Base-by-base conservation (phyloP, 2,113 vertebrate species). In the Hylia prasina region DNA sequence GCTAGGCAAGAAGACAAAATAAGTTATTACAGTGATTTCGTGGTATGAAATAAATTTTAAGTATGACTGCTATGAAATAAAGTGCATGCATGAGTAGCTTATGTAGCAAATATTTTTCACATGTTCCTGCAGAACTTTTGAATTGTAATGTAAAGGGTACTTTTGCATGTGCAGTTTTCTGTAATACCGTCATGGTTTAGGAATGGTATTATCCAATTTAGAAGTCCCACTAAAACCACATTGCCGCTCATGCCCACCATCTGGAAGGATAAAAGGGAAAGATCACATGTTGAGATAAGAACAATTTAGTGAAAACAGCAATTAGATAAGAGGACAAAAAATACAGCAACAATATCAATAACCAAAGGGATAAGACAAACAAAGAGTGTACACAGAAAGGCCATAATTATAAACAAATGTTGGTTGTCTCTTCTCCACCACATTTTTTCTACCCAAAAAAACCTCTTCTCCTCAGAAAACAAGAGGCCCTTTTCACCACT, bases 191-290 rank as follows among this genome's bases (percentile, higher is more conserved):
- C 1, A 1, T 42, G 9, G 11, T 42, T 76, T 35, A 48, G 13
- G 70, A 50, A 35, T 2, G 4, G 17, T 35, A 8, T 25, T 31
- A 19, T 48, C 40, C 16, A 48, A 42, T 48, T 48, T 64, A 71
- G 48, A 48, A 56, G 30, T n/a, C 30, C 7, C 9, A 22, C 31
- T 63, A 22, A 71, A 56, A 56, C 9, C 42, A 22, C 7, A 40
- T 6, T 0, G 0, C 14, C 2, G 0, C 9, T 40, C 9, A 23
- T 25, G 30, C 11, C 21, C 17, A 42, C 14, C 24, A 71, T 0
- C 5, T 27, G 11, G 35, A 64, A 56, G 2, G 12, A 56, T 6
- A 48, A 75, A 75, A 65, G 12, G 5, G n/a, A 47, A n/a, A 63
- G 12, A 35, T 63, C 48, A 71, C 24, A 25, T 13, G 2, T 9